A percentile compares a stretch with the other conserved stretches of the same genome.
Conservation (phyloP, 1,140 invertebrate species). For the Dendrolimus punctatus region DNA sequence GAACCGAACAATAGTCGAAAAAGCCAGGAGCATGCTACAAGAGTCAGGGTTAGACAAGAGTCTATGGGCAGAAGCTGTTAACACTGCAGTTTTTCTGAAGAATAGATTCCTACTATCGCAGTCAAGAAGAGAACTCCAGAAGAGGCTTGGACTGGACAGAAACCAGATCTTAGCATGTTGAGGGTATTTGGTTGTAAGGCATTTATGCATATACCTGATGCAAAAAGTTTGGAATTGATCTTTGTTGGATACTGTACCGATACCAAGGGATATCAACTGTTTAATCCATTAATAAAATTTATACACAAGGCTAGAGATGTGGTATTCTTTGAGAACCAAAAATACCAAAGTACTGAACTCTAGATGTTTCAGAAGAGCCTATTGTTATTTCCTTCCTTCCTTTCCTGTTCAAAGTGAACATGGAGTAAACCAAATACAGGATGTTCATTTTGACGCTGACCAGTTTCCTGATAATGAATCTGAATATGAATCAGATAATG, state of each 20-base stretch:
- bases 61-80: conserved; percentile 4
- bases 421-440: no score
- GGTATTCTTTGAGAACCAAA: neutral
- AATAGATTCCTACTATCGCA: conserved; percentile 4
- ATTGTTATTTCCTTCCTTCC: no score
- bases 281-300: neutral
- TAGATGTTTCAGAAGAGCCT: no score
- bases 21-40: neutral
- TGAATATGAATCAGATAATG: no score
- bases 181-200: conserved; percentile 5
- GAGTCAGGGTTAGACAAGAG: neutral
- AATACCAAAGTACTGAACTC: no score
- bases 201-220: conserved; percentile 4
- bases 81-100: conserved; percentile 2
- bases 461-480: no score
- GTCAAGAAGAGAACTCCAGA: neutral
- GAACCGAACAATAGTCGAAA: conserved; percentile 1
- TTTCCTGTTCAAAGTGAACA: no score
- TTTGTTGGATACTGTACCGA: conserved; percentile 4
- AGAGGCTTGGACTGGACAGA: neutral
- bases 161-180: neutral
- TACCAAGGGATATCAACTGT: conserved; percentile 4
- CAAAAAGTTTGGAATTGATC: conserved; percentile 1
- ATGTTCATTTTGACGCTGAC: no score
- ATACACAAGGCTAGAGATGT: neutral